Percentiles rank a stretch among this genome's conserved stretches.
Evolutionary conservation across 92 coral and sea anemone genomes (phyloP).

Genomic region (Porites divaricata): DNA sequence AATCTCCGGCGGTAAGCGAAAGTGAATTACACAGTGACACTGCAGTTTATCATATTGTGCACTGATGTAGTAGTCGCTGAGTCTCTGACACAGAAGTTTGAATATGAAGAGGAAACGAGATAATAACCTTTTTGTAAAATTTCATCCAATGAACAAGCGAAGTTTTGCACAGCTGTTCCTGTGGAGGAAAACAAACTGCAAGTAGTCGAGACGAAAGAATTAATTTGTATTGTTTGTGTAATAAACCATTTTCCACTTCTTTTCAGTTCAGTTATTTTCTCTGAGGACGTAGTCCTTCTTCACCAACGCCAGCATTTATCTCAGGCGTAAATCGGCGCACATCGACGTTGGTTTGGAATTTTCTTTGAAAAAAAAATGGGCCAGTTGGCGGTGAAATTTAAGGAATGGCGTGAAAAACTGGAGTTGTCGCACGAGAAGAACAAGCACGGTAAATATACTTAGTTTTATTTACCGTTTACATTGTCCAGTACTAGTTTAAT

Average conservation of each 20-base stretch:
- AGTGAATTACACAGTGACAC: not conserved
- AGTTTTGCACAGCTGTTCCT: slow-evolving; percentile 17
- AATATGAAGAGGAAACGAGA: slow-evolving; percentile 11
- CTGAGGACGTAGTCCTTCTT: not conserved
- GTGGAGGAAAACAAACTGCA: slow-evolving; percentile 9
- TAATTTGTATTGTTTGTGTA: slow-evolving; percentile 4
- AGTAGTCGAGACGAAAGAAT: slow-evolving; percentile 22
- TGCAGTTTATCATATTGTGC: not conserved
- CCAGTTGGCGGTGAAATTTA: slow-evolving; percentile 36
- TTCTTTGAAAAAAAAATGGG: slow-evolving; percentile 23
- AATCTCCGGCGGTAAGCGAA: no score
- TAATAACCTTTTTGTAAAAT: slow-evolving; percentile 20
- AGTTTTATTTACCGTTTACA: slow-evolving; percentile 21
- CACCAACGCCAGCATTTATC: no score
- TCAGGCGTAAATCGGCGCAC: no score
- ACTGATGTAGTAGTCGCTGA: not conserved
- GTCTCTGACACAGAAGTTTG: not conserved
- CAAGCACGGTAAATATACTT: slow-evolving; percentile 40
- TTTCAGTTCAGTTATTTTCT: slow-evolving; percentile 4
- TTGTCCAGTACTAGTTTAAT: not conserved
- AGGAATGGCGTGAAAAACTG: slow-evolving; percentile 41
- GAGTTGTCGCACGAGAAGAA: slow-evolving; percentile 41
- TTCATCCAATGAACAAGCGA: slow-evolving; percentile 37
- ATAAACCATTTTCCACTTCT: slow-evolving; percentile 11
- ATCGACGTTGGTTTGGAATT: not conserved